Conservation (phyloP, 2,888 invertebrate genomes). For the Mythimna lalbum region DNA sequence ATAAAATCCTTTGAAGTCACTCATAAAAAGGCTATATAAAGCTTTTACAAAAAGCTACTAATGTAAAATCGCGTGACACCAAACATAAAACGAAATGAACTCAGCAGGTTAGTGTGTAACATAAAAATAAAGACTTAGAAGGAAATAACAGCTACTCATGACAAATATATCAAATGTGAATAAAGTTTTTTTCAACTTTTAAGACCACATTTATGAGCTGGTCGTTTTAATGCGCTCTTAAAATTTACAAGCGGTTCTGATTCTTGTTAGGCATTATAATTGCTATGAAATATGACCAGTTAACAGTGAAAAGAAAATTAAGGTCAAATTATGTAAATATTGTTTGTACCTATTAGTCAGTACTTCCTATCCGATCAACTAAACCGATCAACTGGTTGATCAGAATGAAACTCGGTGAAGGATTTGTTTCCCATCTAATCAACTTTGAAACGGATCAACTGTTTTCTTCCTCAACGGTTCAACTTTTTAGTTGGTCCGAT, state of each 20-base stretch:
- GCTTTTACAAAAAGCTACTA: conserved; percentile 40
- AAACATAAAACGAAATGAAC: conserved; percentile 50
- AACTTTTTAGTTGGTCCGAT: too few relatives aligned
- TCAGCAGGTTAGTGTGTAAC: conserved; percentile 58
- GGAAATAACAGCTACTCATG: conserved; percentile 56
- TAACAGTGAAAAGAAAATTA: conserved; percentile 7
- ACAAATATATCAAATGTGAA: conserved; percentile 64
- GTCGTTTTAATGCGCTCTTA: conserved; percentile 36
- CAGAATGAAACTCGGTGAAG: too few relatives aligned
- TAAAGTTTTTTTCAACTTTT: conserved; percentile 26
- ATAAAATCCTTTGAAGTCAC: conserved; percentile 36
- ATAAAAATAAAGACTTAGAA: conserved; percentile 57
- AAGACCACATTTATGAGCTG: conserved; percentile 26
- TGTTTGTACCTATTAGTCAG: background rate
- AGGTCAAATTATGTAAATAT: background rate
- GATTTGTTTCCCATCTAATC: too few relatives aligned
- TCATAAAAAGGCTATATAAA: conserved; percentile 50
- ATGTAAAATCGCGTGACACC: conserved; percentile 56
- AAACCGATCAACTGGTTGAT: too few relatives aligned
- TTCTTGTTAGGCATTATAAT: conserved; percentile 41
- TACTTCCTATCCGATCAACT: too few relatives aligned
- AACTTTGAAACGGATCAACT: too few relatives aligned
- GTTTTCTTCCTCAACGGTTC: too few relatives aligned
- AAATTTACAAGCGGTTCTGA: conserved; percentile 39
- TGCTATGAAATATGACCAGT: conserved; percentile 6